phyloP scores from a whole-genome alignment of 2,797 vertebrate species.

The Buphagus erythrorhynchus region DNA sequence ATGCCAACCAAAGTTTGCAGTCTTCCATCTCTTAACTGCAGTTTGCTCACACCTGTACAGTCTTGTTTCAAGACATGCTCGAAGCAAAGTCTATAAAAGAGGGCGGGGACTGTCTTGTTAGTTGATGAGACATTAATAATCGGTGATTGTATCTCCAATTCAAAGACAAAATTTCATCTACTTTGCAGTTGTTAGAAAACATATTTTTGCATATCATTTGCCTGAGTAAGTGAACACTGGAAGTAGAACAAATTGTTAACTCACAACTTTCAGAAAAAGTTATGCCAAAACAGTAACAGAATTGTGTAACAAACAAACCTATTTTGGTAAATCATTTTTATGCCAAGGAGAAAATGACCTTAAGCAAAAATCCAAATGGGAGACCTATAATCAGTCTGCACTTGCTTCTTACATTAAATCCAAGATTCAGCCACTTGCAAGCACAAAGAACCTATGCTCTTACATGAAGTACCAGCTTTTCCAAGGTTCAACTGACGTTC shows the following conservation, averaged over 20 bases:
- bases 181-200: conserved; percentile 37
- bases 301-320: neutral
- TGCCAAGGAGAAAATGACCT: neutral
- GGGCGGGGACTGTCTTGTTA: conserved; percentile 62
- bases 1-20: conserved; percentile 23
- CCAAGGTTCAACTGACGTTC: neutral
- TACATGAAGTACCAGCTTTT: neutral
- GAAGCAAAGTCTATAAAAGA: conserved; percentile 72
- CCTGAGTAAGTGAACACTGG: conserved; percentile 6
- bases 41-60: conserved; percentile 74
- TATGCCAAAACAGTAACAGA: neutral
- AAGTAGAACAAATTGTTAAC: neutral
- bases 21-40: conserved; percentile 57
- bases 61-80: conserved; percentile 72
- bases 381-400: neutral
- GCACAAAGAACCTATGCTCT: neutral
- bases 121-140: conserved; percentile 70
- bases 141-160: conserved; percentile 47
- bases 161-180: conserved; percentile 33
- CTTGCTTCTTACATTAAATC: neutral
- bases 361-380: neutral
- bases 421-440: neutral
- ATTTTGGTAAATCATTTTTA: neutral
- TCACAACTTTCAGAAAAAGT: neutral
- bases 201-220: neutral